A percentile compares a stretch with the other conserved stretches of the same genome.
These are phyloP conservation scores for Homalodisca vitripennis DNA, from an alignment of 1,140 invertebrate genomes.

Conservation along the genomic window DNA sequence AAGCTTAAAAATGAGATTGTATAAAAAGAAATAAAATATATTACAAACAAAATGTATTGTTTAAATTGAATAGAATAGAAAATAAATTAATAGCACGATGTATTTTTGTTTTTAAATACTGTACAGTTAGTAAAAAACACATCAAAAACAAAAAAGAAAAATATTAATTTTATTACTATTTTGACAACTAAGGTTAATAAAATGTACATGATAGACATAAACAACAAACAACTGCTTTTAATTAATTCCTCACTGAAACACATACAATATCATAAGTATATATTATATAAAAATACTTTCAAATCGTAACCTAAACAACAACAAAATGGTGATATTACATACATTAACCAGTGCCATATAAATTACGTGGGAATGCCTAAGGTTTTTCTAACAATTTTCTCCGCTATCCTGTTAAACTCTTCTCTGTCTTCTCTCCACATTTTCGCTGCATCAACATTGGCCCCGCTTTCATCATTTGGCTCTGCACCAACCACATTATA, in stretches of 20 bases:
- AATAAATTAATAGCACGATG: no score
- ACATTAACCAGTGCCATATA: background rate
- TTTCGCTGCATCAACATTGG: slow-evolving; percentile 99
- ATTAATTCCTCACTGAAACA: background rate
- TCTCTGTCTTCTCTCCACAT: slow-evolving; percentile 97
- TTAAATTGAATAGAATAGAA: no score
- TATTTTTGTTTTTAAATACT: no score
- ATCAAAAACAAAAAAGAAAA: no score
- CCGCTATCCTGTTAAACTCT: slow-evolving; percentile 93
- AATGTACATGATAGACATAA: no score
- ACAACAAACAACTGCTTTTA: slow-evolving; percentile 16
- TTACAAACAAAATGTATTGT: no score
- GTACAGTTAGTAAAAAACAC: no score
- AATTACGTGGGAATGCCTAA: slow-evolving; percentile 62
- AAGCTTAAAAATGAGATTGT: no score
- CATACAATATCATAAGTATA: background rate
- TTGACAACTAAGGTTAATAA: no score
- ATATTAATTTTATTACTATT: no score
- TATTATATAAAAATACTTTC: slow-evolving; percentile 23
- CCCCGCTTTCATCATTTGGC: slow-evolving; percentile 99
- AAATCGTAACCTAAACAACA: background rate
- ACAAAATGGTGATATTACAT: slow-evolving; percentile 3
- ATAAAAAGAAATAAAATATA: no score
- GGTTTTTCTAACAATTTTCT: slow-evolving; percentile 89
- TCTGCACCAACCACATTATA: no score